phyloP scores from a whole-genome alignment of 1,140 invertebrate genomes.

The Radopholus similis region DNA sequence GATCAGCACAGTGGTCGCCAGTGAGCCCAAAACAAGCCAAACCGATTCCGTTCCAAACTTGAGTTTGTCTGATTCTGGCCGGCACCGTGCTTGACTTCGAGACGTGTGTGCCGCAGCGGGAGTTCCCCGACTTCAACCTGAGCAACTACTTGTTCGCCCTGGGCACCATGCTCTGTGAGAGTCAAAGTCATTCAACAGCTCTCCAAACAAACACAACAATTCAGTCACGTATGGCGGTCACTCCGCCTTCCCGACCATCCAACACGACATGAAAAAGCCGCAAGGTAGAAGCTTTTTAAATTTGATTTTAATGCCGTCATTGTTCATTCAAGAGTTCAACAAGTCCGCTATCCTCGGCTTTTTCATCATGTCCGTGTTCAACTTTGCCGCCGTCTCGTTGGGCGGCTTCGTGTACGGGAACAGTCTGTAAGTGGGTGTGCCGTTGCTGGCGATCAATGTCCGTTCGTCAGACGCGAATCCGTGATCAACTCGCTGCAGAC shows the following conservation, averaged over 20 bases:
- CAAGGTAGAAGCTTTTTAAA: too few relatives aligned
- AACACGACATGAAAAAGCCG: conserved; percentile 49
- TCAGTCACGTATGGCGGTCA: conserved; percentile 63
- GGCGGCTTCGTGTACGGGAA: conserved; percentile 45
- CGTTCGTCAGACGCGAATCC: conserved; percentile 35
- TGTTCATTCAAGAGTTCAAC: conserved; percentile 60
- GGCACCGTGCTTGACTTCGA: conserved; percentile 31
- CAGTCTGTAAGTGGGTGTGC: too few relatives aligned
- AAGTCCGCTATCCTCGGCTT: conserved; percentile 27
- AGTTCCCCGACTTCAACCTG: conserved; percentile 38
- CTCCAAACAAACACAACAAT: too few relatives aligned
- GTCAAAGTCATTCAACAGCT: too few relatives aligned
- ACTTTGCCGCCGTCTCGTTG: conserved; percentile 43
- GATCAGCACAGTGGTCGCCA: conserved; percentile 33
- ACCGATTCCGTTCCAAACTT: background rate
- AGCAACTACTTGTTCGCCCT: conserved; percentile 59
- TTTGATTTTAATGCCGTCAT: too few relatives aligned
- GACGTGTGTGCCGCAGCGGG: conserved; percentile 25
- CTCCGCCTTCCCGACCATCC: conserved; percentile 63
- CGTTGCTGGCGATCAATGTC: too few relatives aligned
- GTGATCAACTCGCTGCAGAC: conserved; percentile 51
- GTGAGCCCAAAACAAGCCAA: background rate
- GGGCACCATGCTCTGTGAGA: conserved; percentile 61
- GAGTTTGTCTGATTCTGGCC: conserved; percentile 42
- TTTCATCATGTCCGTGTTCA: conserved; percentile 35